Evolutionary conservation across 2,113 vertebrate genomes (phyloP).

Genomic region (Antennarius striatus): DNA sequence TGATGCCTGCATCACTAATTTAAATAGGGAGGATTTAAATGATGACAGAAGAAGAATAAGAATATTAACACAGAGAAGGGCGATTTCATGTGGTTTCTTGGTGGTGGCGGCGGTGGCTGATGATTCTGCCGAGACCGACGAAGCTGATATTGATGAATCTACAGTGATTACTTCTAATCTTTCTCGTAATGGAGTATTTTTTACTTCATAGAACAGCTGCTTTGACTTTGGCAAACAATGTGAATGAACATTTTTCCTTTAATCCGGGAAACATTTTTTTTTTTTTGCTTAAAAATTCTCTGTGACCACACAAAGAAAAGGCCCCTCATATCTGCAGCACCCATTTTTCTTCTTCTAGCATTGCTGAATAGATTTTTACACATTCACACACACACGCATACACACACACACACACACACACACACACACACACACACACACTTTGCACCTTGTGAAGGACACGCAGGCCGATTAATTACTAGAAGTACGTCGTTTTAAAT

Average conservation of each 20-base stretch:
- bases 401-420: constrained; percentile 14
- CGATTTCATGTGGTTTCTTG: too few species aligned
- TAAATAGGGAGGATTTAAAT: not conserved
- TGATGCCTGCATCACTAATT: not conserved
- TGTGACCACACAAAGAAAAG: constrained; percentile 19
- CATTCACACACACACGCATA: constrained; percentile 9
- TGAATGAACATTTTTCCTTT: not conserved
- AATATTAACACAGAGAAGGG: too few species aligned
- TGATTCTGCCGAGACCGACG: too few species aligned
- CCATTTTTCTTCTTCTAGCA: constrained; percentile 20
- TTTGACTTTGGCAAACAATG: constrained; percentile 1
- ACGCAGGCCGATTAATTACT: constrained; percentile 76
- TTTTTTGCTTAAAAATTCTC: constrained; percentile 1
- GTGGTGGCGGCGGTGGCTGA: too few species aligned
- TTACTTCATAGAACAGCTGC: not conserved
- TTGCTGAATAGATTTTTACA: constrained; percentile 36
- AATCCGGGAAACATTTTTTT: not conserved
- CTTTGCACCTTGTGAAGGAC: constrained; percentile 72
- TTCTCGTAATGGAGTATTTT: not conserved
- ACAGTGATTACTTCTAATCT: not conserved
- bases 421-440: constrained; percentile 36
- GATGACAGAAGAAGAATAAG: not conserved
- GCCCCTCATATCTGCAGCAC: constrained; percentile 8
- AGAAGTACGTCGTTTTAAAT: constrained; percentile 75
- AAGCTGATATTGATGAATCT: too few species aligned